Evolutionary conservation across 1,140 invertebrate genomes (phyloP), one percentile per base, ranked within the genome.

Genomic region (Eupristina koningsbergeri): DNA sequence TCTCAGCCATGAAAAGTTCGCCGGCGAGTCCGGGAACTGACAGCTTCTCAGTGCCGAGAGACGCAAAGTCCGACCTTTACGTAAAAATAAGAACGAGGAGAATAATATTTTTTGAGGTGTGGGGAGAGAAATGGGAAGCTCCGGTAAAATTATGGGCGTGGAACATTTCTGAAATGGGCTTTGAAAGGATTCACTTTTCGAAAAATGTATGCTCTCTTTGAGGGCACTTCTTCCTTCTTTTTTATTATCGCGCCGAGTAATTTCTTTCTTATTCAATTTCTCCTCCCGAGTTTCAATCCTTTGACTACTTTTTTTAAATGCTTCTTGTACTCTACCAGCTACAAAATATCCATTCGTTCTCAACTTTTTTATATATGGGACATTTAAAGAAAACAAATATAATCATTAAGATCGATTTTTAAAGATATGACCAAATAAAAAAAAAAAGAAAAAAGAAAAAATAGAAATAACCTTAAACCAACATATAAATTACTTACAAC

Each of bases 1-100:
- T 85, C 84, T 85, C 73, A 77, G 74, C 73, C 73, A 78, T 73
- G 83, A 84, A 84, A 75, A 76, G 83, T 80, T 74, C 36, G 41
- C 76, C n/a, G 67, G 64, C 63, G 80, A 76, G 69, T 64, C 50
- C 69, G 53, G 22, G 47, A 67, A 79, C 82, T 84, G 82, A 84
- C 82, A 84, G 82, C 82, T 71, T 78, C 74, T 77, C 74, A 58
- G 67, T 50, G 9, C 0, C 17, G 7, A 31, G 45, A n/a, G 26
- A 22, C 29, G 0, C 58, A 63, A 39, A 45, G 26, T 50, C 53
- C 39, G 34, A 53, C 50, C 47, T 82, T 76, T 76, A 76, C 73
- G 58, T 67, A 74, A 82, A 64, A 75, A 82, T 76, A 82, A 82
- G 58, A 76, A 67, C 36, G 39, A 61, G 41, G 19, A 67, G 58